Evolutionary conservation across 1,140 invertebrate genomes (phyloP).

Genomic region (Drosophila arawakana): DNA sequence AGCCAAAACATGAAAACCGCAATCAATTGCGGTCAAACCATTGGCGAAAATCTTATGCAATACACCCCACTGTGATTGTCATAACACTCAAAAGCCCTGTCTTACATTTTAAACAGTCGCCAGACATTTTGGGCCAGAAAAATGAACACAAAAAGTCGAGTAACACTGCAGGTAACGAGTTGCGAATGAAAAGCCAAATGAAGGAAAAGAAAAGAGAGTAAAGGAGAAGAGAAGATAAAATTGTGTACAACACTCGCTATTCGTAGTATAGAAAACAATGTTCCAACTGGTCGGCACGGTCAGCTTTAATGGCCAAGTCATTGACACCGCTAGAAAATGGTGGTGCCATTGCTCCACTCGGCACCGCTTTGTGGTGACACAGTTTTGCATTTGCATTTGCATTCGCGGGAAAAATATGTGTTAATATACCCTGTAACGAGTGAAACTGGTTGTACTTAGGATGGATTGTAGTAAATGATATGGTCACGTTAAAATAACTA

Average conservation of each 20-base stretch:
- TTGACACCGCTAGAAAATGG: constrained; percentile 36
- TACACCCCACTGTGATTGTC: constrained; percentile 23
- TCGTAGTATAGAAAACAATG: constrained; percentile 31
- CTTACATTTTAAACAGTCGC: constrained; percentile 42
- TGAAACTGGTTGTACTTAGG: too few relatives aligned
- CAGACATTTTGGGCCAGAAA: constrained; percentile 13
- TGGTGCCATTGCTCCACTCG: constrained; percentile 41
- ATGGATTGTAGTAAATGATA: too few relatives aligned
- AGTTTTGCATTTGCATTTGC: constrained; percentile 40
- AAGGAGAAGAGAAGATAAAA: too few relatives aligned
- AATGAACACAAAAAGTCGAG: neutral
- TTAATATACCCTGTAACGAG: constrained; percentile 5
- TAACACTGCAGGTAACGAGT: constrained; percentile 22
- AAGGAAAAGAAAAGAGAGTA: too few relatives aligned
- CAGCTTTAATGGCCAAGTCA: constrained; percentile 51
- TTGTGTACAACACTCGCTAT: too few relatives aligned
- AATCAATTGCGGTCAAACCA: constrained; percentile 11
- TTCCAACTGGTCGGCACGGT: constrained; percentile 35
- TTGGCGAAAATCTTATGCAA: constrained; percentile 41
- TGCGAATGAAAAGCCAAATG: constrained; percentile 30
- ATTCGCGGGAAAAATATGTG: constrained; percentile 37
- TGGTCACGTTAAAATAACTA: too few relatives aligned
- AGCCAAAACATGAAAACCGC: constrained; percentile 4
- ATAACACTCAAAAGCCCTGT: constrained; percentile 39
- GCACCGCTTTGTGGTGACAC: constrained; percentile 19